Evolutionary conservation across 2,113 vertebrate genomes (phyloP).

Genomic region (Gopherus evgoodei): DNA sequence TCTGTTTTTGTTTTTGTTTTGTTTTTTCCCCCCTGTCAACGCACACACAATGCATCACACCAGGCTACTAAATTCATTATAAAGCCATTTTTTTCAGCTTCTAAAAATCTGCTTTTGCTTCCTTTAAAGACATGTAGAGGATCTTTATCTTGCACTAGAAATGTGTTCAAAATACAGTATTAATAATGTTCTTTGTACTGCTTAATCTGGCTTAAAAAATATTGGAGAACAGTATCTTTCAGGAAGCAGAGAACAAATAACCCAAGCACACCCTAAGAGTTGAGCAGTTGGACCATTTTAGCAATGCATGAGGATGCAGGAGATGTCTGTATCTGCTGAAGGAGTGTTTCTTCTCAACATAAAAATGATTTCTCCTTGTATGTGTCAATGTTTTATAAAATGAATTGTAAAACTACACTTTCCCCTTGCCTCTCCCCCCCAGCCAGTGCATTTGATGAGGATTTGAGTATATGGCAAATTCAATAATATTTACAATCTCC

Average conservation of each 20-base stretch:
- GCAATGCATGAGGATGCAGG: not conserved
- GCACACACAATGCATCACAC: not conserved
- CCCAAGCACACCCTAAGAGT: not conserved
- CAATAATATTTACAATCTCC: slow-evolving; percentile 15
- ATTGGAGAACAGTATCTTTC: not conserved
- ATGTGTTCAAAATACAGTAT: not conserved
- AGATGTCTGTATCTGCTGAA: slow-evolving; percentile 8
- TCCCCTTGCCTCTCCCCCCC: not conserved
- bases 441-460: not conserved
- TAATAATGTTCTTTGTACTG: not conserved
- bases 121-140: not conserved
- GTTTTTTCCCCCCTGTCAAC: not conserved
- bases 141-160: not conserved
- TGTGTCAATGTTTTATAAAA: slow-evolving; percentile 25
- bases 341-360: not conserved
- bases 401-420: slow-evolving; percentile 33
- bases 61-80: not conserved
- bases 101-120: not conserved
- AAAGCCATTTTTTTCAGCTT: not conserved
- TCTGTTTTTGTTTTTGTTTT: slow-evolving; percentile 24
- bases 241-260: not conserved
- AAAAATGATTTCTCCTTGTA: not conserved
- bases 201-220: not conserved
- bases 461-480: slow-evolving; percentile 47
- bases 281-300: not conserved